A percentile compares a stretch with the other conserved stretches of the same genome.
Evolutionary conservation across 2,888 invertebrate species (phyloP).

Genomic region (Caenorhabditis imperialis): DNA sequence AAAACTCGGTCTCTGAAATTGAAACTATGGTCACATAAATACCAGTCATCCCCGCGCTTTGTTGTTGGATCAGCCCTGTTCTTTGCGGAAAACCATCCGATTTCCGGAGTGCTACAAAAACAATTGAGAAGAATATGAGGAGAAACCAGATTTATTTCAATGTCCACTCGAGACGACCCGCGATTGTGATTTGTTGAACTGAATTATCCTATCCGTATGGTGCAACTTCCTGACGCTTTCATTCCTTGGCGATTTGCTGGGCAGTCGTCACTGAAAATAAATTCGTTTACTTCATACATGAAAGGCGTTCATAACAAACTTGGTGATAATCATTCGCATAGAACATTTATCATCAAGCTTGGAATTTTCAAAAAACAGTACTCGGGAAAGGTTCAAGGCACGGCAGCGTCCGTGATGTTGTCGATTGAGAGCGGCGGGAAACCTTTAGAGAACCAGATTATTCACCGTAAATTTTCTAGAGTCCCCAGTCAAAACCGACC

Average conservation of each 20-base stretch:
- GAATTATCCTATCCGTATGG: constrained; percentile 7
- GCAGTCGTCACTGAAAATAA: constrained; percentile 19
- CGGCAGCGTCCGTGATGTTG: constrained; percentile 1
- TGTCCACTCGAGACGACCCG: constrained; percentile 31
- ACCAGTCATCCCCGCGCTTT: constrained; percentile 22
- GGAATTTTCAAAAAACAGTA: constrained; percentile 10
- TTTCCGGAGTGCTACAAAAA: constrained; percentile 29
- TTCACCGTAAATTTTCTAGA: constrained; percentile 3
- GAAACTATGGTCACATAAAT: constrained; percentile 22
- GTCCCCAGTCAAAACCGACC: constrained; percentile 26
- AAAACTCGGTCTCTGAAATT: constrained; percentile 4
- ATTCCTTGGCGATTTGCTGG: not conserved
- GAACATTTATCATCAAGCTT: not conserved
- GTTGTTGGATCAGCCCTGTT: constrained; percentile 7
- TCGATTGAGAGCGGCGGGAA: constrained; percentile 8
- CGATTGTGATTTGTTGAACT: constrained; percentile 15
- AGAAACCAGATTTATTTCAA: constrained; percentile 41
- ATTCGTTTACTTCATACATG: too few relatives aligned
- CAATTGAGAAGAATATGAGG: not conserved
- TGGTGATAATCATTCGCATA: too few relatives aligned
- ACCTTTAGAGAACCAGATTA: constrained; percentile 49
- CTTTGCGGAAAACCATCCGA: constrained; percentile 8
- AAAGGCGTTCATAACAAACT: too few relatives aligned
- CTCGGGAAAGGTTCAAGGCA: constrained; percentile 11
- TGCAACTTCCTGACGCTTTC: not conserved